phyloP scores from a whole-genome alignment of 2,113 vertebrate species.

The Urocitellus parryii region DNA sequence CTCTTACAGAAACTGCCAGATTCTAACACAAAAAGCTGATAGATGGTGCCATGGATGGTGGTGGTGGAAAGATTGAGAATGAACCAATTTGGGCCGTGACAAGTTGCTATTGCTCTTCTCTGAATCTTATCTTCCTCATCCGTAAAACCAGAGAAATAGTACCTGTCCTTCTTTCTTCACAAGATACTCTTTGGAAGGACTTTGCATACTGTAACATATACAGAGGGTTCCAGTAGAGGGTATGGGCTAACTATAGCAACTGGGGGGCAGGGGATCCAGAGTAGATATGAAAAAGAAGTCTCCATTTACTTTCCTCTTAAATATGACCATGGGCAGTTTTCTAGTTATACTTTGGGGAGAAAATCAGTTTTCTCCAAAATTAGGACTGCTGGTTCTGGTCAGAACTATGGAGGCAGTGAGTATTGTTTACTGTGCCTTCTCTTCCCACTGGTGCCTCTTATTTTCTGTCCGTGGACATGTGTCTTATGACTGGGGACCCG shows the following conservation, averaged over 20 bases:
- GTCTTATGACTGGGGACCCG: not conserved
- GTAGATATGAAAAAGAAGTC: not conserved
- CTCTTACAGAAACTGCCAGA: slow-evolving; percentile 11
- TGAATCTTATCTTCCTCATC: slow-evolving; percentile 8
- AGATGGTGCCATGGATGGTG: slow-evolving; percentile 5
- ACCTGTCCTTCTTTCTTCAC: not conserved
- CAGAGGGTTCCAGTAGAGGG: not conserved
- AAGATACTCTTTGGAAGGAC: not conserved
- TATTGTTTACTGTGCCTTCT: not conserved
- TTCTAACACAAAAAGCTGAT: slow-evolving; percentile 13
- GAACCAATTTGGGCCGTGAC: slow-evolving; percentile 14
- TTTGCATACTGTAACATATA: not conserved
- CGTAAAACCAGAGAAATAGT: slow-evolving; percentile 22
- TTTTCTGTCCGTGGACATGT: not conserved
- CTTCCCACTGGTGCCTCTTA: not conserved
- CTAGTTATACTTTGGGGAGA: slow-evolving; percentile 26
- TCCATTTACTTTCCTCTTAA: slow-evolving; percentile 25
- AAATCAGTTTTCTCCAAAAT: not conserved
- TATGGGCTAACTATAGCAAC: not conserved
- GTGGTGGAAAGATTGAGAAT: not conserved
- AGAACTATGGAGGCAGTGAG: not conserved
- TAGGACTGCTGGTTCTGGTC: not conserved
- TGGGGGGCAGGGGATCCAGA: not conserved
- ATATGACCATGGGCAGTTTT: not conserved
- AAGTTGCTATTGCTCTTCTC: not conserved